Percentiles rank a stretch among this genome's conserved stretches.
Conservation (phyloP, 2,888 invertebrate species). For the Pantelozetes paolii region DNA sequence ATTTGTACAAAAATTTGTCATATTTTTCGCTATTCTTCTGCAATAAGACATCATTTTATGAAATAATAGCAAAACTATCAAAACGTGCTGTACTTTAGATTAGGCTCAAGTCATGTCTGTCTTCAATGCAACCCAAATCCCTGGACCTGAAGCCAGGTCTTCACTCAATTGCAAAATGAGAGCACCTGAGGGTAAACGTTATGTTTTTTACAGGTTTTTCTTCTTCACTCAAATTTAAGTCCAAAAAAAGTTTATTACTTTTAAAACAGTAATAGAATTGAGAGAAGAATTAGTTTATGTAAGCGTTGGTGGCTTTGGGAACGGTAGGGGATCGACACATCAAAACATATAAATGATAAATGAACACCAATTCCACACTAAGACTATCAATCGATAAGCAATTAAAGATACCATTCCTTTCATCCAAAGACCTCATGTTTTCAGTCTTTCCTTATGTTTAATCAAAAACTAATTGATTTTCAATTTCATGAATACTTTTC, state of each 20-base stretch:
- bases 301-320: slow-evolving; percentile 5
- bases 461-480: neutral
- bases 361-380: neutral
- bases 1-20: neutral
- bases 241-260: neutral
- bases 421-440: too few species aligned
- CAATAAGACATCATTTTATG: neutral
- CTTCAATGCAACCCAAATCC: slow-evolving; percentile 20
- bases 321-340: neutral
- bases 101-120: slow-evolving; percentile 5
- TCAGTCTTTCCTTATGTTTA: neutral
- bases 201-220: neutral
- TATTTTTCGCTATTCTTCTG: neutral
- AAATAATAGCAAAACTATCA: neutral
- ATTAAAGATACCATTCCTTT: too few species aligned
- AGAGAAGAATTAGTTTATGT: neutral
- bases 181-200: slow-evolving; percentile 6
- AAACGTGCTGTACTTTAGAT: slow-evolving; percentile 5
- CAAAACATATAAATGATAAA: neutral
- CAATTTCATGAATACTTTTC: too few species aligned
- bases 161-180: neutral
- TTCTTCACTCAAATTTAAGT: neutral
- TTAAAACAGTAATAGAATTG: neutral
- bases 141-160: neutral
- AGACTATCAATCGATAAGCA: neutral